These are phyloP conservation scores for Patella pellucida DNA, from an alignment of 2,888 invertebrate genomes.

Conservation along the genomic window DNA sequence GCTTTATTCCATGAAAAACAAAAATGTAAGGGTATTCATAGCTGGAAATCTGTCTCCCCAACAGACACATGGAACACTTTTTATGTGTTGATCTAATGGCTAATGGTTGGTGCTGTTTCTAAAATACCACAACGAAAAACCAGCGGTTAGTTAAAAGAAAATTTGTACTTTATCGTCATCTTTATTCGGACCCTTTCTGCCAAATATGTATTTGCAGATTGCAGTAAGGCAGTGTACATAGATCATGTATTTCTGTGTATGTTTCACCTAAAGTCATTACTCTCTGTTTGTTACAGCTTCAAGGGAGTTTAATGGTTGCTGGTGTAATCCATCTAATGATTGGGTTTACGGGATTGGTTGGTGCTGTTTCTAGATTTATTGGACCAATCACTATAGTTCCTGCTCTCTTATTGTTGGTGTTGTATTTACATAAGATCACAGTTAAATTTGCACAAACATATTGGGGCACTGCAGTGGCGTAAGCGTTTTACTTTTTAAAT, in stretches of 20 bases:
- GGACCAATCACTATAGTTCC: constrained; percentile 60
- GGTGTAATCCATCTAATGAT: constrained; percentile 49
- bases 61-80: too few relatives aligned
- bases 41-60: too few relatives aligned
- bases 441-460: constrained; percentile 52
- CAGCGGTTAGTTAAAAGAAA: too few relatives aligned
- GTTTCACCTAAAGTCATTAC: neutral
- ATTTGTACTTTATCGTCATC: too few relatives aligned
- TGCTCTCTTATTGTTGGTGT: constrained; percentile 45
- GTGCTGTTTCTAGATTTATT: constrained; percentile 45
- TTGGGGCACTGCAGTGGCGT: constrained; percentile 74
- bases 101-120: too few relatives aligned
- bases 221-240: neutral
- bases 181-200: too few relatives aligned
- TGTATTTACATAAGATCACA: constrained; percentile 47
- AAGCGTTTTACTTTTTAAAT: constrained; percentile 28
- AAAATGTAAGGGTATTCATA: too few relatives aligned
- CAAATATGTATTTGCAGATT: too few relatives aligned
- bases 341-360: constrained; percentile 51
- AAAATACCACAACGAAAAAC: too few relatives aligned
- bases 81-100: too few relatives aligned
- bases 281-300: constrained; percentile 39
- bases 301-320: constrained; percentile 54
- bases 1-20: too few relatives aligned
- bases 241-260: neutral